These are phyloP conservation scores for Rafetus swinhoei DNA, from an alignment of 2,113 vertebrate species.

Conservation along the genomic window DNA sequence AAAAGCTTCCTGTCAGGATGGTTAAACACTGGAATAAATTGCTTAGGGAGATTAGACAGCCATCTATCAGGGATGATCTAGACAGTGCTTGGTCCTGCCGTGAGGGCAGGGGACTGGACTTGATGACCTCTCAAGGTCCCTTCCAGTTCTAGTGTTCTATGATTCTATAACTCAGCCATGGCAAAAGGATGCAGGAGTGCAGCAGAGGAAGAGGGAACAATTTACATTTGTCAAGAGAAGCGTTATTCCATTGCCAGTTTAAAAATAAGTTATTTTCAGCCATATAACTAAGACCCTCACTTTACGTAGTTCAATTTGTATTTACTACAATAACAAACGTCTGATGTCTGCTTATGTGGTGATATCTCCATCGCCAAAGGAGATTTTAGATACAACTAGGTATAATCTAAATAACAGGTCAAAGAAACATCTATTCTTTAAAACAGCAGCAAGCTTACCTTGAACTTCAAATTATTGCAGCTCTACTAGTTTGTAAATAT, in stretches of 20 bases:
- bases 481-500: neutral
- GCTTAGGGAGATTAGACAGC: no score
- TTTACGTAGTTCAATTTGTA: neutral
- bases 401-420: neutral
- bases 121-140: no score
- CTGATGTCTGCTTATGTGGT: neutral
- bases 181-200: neutral
- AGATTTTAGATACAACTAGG: neutral
- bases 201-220: no score
- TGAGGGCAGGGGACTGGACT: no score
- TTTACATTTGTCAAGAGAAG: neutral
- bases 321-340: neutral
- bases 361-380: neutral
- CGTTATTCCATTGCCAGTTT: neutral
- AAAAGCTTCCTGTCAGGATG: no score
- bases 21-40: no score
- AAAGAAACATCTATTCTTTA: neutral
- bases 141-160: no score
- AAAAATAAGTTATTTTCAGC: neutral
- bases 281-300: neutral
- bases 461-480: neutral
- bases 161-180: no score
- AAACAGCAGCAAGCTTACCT: neutral
- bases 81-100: no score
- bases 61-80: no score